Conservation (phyloP, 2,888 invertebrate genomes). For the Heteropelma amictum region DNA sequence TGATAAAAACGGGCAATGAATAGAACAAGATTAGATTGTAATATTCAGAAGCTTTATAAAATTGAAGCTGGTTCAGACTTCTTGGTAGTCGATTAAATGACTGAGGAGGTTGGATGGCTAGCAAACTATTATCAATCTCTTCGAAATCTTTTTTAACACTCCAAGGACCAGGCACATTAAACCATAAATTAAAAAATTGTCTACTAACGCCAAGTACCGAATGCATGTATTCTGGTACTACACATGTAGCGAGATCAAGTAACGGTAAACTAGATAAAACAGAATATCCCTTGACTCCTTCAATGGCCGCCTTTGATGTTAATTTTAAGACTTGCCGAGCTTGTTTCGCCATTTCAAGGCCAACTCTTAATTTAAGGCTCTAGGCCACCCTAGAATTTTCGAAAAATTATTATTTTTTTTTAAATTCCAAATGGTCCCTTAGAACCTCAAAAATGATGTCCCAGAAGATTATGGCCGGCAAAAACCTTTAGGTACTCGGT, state of each 20-base stretch:
- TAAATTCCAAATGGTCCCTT: too few species aligned
- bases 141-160: constrained; percentile 34
- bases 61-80: constrained; percentile 25
- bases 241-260: constrained; percentile 47
- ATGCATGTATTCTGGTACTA: constrained; percentile 57
- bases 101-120: constrained; percentile 52
- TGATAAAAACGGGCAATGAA: constrained; percentile 49
- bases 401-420: too few species aligned
- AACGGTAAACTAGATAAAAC: constrained; percentile 46
- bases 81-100: constrained; percentile 54
- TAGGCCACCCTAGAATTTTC: too few species aligned
- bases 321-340: constrained; percentile 23
- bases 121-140: constrained; percentile 35
- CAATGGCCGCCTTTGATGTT: background rate
- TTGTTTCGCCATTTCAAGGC: constrained; percentile 45
- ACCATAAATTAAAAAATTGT: constrained; percentile 24
- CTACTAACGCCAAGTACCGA: constrained; percentile 51
- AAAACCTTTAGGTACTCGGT: too few species aligned
- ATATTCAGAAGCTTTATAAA: constrained; percentile 58
- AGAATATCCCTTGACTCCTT: constrained; percentile 55
- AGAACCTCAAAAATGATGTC: too few species aligned
- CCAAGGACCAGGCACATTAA: constrained; percentile 41
- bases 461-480: too few species aligned
- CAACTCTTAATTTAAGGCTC: constrained; percentile 40
- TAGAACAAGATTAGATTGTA: constrained; percentile 56